Base-by-base conservation (phyloP, 2,797 vertebrate genomes). In the Characodon lateralis region DNA sequence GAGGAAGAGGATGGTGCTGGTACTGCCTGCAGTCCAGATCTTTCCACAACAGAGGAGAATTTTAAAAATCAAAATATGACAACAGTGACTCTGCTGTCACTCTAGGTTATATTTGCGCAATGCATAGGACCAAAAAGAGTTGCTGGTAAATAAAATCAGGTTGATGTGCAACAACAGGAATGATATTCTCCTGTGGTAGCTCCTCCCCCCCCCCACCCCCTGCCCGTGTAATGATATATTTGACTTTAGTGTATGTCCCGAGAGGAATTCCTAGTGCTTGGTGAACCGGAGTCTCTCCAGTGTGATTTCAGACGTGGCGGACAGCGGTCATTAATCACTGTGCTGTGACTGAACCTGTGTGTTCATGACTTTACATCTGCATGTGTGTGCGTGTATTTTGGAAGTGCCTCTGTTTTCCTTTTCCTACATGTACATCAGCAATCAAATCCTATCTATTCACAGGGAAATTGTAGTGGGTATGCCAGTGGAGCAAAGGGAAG, bases 231-330 rank as follows among this genome's bases (percentile, higher is more conserved):
- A 94, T 94, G 91, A 94, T 93, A 93, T 92, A 92, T 93, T 93
- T 91, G 78, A 90, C 91, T 92, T 92, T 88, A 88, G 92, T 93
- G 90, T 90, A 94, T 83, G 71, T 94, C 90, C 90, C 72, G 22
- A 69, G 90, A 93, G 92, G 91, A 92, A 94, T 95, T 95, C 93
- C 93, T 94, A 76, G 90, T 89, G 94, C 93, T 95, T 94, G 88
- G 86, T 94, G 92, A 94, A 94, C 91, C 91, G 28, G 88, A 89
- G 88, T 93, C 89, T 89, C 89, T 91, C 85, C 85, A 84, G 90
- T 90, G 88, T 89, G 93, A 94, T 93, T 94, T 93, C 93, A 92
- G 90, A 92, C 89, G 53, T 85, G 77, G 88, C 16, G 83, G 91
- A 92, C 92, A 93, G 92, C 88, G 14, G 83, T 86, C 93, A 92